Conservation (phyloP, 1,140 invertebrate genomes). For the Drosophila varians region DNA sequence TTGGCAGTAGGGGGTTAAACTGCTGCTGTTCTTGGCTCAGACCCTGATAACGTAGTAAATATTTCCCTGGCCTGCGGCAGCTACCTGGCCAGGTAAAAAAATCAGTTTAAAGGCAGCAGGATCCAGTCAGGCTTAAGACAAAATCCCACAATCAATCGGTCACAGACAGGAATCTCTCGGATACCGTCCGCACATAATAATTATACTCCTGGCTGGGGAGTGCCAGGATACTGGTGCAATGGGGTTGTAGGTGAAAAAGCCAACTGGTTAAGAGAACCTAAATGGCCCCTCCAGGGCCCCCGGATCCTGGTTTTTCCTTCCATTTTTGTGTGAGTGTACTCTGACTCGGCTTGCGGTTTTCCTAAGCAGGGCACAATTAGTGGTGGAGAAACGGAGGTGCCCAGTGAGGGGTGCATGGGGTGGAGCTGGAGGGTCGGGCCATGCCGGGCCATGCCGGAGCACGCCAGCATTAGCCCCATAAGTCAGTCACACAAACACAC, state of each 20-base stretch:
- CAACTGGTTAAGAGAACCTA: constrained; percentile 55
- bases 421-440: constrained; percentile 6
- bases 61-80: constrained; percentile 3
- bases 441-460: too few species aligned
- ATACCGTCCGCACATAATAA: constrained; percentile 16
- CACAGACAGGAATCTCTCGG: constrained; percentile 9
- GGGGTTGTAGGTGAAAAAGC: constrained; percentile 34
- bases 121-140: background rate
- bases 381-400: constrained; percentile 3
- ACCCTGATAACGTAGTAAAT: constrained; percentile 1
- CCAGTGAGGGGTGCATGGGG: background rate
- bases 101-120: constrained; percentile 10
- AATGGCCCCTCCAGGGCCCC: constrained; percentile 27
- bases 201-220: constrained; percentile 6
- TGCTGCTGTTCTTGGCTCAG: background rate
- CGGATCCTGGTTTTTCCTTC: constrained; percentile 13
- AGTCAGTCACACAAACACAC: constrained; percentile 50
- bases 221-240: constrained; percentile 33
- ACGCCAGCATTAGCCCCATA: constrained; percentile 72
- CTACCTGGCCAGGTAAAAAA: constrained; percentile 1
- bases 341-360: constrained; percentile 35
- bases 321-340: constrained; percentile 6
- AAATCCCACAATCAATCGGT: constrained; percentile 27
- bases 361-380: constrained; percentile 72
- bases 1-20: background rate